Evolutionary conservation across 35 echinoderm and acorn worm species (phyloP).

Genomic region (Chiridota heheva): DNA sequence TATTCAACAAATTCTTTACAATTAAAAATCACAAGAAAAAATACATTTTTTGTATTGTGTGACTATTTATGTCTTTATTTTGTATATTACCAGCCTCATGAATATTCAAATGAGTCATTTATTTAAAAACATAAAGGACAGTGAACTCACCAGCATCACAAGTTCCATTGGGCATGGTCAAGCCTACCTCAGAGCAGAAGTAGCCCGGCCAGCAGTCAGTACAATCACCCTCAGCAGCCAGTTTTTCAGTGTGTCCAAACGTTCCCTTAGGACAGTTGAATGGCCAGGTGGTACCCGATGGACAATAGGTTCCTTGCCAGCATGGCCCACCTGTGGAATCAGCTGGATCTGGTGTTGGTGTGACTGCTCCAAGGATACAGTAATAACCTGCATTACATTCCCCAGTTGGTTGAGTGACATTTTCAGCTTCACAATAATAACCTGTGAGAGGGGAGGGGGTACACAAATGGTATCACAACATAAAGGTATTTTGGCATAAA

Average conservation of each 20-base stretch:
- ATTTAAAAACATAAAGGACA: neutral
- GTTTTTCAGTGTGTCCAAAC: slow-evolving; percentile 69
- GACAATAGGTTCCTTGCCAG: slow-evolving; percentile 89
- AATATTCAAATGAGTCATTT: neutral
- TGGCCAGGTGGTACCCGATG: slow-evolving; percentile 71
- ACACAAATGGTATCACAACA: too few relatives aligned
- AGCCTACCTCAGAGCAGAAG: slow-evolving; percentile 73
- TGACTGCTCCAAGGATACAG: slow-evolving; percentile 74
- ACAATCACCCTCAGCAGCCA: slow-evolving; percentile 60
- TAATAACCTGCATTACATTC: slow-evolving; percentile 78
- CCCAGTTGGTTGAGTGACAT: slow-evolving; percentile 79
- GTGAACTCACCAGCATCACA: slow-evolving; percentile 55
- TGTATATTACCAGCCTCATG: neutral
- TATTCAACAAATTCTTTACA: neutral
- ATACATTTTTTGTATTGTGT: neutral
- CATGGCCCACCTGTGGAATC: slow-evolving; percentile 88
- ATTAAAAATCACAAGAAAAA: neutral
- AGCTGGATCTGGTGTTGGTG: slow-evolving; percentile 65
- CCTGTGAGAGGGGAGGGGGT: slow-evolving; percentile 36
- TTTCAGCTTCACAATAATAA: slow-evolving; percentile 88
- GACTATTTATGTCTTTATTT: neutral
- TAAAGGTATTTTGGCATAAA: too few relatives aligned
- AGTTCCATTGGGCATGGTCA: slow-evolving; percentile 79
- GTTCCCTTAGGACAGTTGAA: slow-evolving; percentile 89
- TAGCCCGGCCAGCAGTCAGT: slow-evolving; percentile 84